phyloP scores from a whole-genome alignment of 2,797 vertebrate genomes.

The Pseudochirops corinnae region DNA sequence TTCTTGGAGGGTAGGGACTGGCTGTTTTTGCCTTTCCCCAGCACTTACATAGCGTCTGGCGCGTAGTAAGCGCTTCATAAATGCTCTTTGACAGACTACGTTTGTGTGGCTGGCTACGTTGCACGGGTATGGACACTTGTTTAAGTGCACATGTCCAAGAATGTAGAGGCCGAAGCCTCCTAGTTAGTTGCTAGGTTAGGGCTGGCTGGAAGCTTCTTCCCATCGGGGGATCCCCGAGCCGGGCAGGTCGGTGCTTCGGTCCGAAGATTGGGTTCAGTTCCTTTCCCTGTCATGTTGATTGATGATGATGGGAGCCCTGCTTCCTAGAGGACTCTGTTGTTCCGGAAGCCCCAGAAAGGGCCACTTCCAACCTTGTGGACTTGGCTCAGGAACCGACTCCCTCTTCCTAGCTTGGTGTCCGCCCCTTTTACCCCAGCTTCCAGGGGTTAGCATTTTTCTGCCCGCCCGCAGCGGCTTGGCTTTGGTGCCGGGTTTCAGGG shows the following conservation, averaged over 20 bases:
- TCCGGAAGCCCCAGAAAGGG: slow-evolving; percentile 16
- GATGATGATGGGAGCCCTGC: background rate
- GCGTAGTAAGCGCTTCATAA: background rate
- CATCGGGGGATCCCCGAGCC: background rate
- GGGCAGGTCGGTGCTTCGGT: fast-evolving
- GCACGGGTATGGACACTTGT: background rate
- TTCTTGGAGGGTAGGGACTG: background rate
- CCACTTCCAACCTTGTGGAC: slow-evolving; percentile 33
- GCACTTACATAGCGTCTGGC: background rate
- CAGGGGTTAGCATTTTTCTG: background rate
- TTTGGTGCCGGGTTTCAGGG: background rate
- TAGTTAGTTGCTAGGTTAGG: background rate
- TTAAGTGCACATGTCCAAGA: background rate
- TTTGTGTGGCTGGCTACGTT: background rate
- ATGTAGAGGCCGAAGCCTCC: background rate
- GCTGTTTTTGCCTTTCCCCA: background rate
- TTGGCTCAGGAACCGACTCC: background rate
- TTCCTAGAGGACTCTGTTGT: slow-evolving; percentile 30
- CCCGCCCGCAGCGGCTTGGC: background rate
- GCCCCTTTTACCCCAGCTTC: slow-evolving; percentile 33
- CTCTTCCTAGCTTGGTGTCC: slow-evolving; percentile 22
- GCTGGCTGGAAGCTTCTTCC: background rate
- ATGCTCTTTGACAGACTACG: background rate
- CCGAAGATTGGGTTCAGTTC: background rate
- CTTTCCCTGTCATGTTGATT: background rate